Evolutionary conservation across 2,888 invertebrate species (phyloP).

Genomic region (Agrypnus murinus): DNA sequence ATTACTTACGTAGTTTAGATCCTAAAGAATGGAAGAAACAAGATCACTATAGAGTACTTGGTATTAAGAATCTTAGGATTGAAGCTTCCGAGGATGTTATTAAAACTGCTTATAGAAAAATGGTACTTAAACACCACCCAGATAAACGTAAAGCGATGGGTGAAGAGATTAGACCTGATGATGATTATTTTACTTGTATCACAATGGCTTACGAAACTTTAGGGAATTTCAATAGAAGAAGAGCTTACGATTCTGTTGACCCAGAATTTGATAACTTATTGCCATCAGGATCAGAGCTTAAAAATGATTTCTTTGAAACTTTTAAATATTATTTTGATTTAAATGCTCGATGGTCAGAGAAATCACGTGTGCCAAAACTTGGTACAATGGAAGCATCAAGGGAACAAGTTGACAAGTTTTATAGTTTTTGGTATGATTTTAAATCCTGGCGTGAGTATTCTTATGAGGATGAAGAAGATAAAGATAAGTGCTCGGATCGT

Average conservation of each 20-base stretch:
- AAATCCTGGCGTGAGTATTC: conserved; percentile 99
- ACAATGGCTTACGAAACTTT: conserved; percentile 96
- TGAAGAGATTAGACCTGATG: conserved; percentile 90
- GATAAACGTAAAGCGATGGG: conserved; percentile 96
- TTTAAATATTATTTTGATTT: conserved; percentile 82
- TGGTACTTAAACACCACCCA: conserved; percentile 96
- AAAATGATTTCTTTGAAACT: conserved; percentile 85
- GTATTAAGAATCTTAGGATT: conserved; percentile 87
- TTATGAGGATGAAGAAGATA: conserved; percentile 98
- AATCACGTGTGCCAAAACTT: conserved; percentile 87
- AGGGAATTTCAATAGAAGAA: conserved; percentile 86
- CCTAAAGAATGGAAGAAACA: conserved; percentile 99
- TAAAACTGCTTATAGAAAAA: conserved; percentile 92
- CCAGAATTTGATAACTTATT: conserved; percentile 93
- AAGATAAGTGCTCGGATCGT: conserved; percentile 96
- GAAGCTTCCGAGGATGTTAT: conserved; percentile 95
- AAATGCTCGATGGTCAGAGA: conserved; percentile 94
- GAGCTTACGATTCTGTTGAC: conserved; percentile 98
- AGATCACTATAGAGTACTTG: conserved; percentile 97
- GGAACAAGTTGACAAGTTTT: conserved; percentile 93
- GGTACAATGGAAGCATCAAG: conserved; percentile 84
- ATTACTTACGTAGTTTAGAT: conserved; percentile 90
- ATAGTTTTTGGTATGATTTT: conserved; percentile 98
- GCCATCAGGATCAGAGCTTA: conserved; percentile 84
- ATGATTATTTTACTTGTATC: conserved; percentile 99